Evolutionary conservation across 2,797 vertebrate genomes (phyloP).

Genomic region (Psittacula derbiana): DNA sequence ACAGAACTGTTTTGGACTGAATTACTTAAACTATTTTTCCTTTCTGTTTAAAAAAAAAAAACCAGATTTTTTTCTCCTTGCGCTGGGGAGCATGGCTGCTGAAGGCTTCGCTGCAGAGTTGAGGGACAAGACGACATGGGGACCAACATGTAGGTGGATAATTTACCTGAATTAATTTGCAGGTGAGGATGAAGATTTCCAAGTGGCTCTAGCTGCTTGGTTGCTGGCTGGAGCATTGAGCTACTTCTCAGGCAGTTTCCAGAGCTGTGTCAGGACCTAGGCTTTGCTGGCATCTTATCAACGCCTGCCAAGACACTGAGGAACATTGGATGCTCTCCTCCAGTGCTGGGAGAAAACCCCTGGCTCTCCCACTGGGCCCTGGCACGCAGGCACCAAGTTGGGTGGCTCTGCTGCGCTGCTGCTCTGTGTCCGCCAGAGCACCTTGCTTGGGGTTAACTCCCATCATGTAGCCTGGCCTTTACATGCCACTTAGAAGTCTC

Average conservation of each 20-base stretch:
- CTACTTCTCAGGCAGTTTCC: neutral
- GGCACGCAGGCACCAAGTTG: accelerated
- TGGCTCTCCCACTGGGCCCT: neutral
- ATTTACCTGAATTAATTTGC: neutral
- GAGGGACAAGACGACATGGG: too few species aligned
- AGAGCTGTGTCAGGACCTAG: neutral
- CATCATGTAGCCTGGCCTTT: neutral
- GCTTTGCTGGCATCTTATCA: neutral
- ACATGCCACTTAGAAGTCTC: neutral
- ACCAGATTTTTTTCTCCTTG: neutral
- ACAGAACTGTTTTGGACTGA: neutral
- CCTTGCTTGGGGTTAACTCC: neutral
- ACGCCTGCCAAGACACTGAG: neutral
- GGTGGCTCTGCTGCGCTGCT: neutral
- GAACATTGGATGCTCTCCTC: neutral
- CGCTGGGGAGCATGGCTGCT: neutral
- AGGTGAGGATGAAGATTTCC: neutral
- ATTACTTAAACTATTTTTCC: neutral
- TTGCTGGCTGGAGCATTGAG: neutral
- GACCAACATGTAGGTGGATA: neutral
- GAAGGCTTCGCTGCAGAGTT: neutral
- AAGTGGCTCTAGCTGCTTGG: neutral
- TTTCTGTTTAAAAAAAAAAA: neutral
- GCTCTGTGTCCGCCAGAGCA: neutral
- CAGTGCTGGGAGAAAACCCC: accelerated